Evolutionary conservation across 2,888 invertebrate species (phyloP).

Genomic region (Maniola hyperantus): DNA sequence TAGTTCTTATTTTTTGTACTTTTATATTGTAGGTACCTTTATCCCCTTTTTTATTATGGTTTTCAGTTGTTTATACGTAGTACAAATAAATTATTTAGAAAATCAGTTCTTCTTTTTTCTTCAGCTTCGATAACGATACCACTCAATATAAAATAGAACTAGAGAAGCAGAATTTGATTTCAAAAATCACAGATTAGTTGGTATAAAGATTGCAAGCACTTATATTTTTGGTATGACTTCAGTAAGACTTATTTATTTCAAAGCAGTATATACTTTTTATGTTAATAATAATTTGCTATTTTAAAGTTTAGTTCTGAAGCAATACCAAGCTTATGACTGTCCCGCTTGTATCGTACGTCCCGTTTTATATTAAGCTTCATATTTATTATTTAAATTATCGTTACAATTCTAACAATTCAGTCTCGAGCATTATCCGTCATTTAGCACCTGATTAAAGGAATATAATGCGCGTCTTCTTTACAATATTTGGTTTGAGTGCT

Average conservation of each 20-base stretch:
- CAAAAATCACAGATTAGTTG: not conserved
- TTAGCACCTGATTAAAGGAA: constrained; percentile 33
- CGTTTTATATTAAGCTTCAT: constrained; percentile 14
- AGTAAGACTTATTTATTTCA: not conserved
- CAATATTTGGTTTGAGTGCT: constrained; percentile 20
- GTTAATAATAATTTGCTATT: not conserved
- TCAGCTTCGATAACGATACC: not conserved
- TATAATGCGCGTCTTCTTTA: constrained; percentile 25
- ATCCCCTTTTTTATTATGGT: not conserved
- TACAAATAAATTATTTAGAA: not conserved
- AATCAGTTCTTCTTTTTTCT: not conserved
- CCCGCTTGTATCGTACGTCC: not conserved
- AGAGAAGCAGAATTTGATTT: not conserved
- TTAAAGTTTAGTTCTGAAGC: not conserved
- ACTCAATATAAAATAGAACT: too few relatives aligned
- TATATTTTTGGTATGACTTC: too few relatives aligned
- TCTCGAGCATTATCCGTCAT: constrained; percentile 33
- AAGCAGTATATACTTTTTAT: not conserved
- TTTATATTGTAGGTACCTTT: not conserved
- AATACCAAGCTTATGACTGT: constrained; percentile 4
- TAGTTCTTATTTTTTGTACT: not conserved
- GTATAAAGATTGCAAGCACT: not conserved
- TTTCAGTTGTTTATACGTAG: not conserved
- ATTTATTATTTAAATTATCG: constrained; percentile 13
- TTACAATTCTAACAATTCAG: constrained; percentile 31